Base-by-base conservation (phyloP, 2,797 vertebrate genomes). In the Orientallactaga sibirica region DNA sequence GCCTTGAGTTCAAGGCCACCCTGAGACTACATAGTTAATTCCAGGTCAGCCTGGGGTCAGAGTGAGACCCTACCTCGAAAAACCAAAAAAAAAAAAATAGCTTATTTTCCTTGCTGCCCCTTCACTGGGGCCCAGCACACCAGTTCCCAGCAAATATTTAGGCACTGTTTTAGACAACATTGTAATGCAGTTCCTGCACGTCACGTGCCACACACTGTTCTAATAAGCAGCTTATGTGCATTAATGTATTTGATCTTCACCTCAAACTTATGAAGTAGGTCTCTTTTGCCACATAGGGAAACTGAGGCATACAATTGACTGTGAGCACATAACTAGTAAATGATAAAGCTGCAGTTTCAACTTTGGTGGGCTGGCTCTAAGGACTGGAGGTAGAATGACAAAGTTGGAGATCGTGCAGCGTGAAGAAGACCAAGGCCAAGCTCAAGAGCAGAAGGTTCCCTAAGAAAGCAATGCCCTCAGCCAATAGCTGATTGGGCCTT, bases 201-300 rank as follows among this genome's bases (percentile, higher is more conserved):
- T 22, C 61, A 25, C 64, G 75, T 55, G 87, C 25, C 80, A 43
- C 18, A 9, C 24, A 88, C 62, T 15, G 2, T 88, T 81, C 71
- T 93, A 86, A 94, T 75, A 78, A 84, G 73, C 71, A 88, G n/a
- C 48, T 67, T 91, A n/a, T 67, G 64, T 43, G 27, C 76, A 70
- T 15, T 70, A 37, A 85, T 10, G 14, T 29, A 85, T 89, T 88
- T 90, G n/a, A 48, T 66, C 84, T 48, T 88, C 66, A 16, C 22
- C 10, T 29, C 41, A 67, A 64, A 18, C 24, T 81, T 58, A 80
- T 25, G 41, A 92, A n/a, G 41, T 73, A 70, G 84, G 37, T 91
- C 48, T 93, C 81, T 55, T 55, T 88, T 80, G 75, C 85, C 66
- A 93, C 37, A 33, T 76, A 83, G 84, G 62, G 80, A 92, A 96